Conservation (phyloP, 2,113 vertebrate genomes). For the Panthera leo region DNA sequence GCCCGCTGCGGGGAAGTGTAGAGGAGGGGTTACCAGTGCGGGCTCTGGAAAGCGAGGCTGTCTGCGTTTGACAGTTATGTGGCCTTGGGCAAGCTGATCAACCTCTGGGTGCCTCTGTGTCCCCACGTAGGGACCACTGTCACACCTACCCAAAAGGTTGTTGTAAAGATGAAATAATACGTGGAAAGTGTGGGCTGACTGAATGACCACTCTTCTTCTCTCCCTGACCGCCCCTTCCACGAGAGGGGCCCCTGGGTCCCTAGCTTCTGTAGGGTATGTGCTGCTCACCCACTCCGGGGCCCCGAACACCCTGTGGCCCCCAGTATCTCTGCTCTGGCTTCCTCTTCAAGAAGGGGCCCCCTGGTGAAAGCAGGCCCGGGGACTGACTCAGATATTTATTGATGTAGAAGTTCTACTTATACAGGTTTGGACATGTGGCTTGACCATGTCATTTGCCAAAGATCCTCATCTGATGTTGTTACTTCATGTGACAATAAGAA, state of each 20-base stretch:
- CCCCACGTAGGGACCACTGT: neutral
- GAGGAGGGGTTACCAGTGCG: neutral
- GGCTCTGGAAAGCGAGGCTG: neutral
- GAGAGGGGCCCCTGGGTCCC: fast-evolving
- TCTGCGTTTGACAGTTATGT: neutral
- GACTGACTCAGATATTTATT: neutral
- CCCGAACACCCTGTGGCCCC: fast-evolving
- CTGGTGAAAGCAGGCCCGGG: neutral
- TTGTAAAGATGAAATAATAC: neutral
- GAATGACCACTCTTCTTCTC: neutral
- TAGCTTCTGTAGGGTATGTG: no score
- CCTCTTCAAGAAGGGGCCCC: neutral
- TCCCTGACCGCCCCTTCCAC: fast-evolving
- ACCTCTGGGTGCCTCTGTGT: neutral
- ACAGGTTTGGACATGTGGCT: neutral
- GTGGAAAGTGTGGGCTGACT: neutral
- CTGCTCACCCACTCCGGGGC: neutral
- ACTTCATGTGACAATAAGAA: neutral
- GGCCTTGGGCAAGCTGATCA: neutral
- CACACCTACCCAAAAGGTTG: no score
- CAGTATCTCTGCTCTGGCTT: neutral
- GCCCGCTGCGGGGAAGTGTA: fast-evolving
- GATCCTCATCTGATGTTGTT: neutral
- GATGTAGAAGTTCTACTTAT: neutral
- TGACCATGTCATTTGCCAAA: neutral